Evolutionary conservation across 1,140 invertebrate genomes (phyloP).

Genomic region (Drosophila ercepeae): DNA sequence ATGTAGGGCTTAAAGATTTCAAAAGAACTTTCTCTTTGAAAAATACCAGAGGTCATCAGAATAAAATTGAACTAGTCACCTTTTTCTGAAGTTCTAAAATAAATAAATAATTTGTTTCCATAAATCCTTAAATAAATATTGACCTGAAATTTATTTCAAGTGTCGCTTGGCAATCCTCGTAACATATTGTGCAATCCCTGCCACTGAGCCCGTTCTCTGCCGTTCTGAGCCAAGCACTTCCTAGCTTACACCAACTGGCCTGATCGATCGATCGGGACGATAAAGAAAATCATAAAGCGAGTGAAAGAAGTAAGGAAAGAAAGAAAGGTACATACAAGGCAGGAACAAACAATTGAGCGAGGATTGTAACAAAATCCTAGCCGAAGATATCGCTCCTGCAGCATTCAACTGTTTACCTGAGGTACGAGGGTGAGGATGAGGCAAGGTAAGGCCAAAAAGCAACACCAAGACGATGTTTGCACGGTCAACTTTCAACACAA

Average conservation of each 20-base stretch:
- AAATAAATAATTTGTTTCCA: neutral
- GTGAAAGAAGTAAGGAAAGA: conserved; percentile 23
- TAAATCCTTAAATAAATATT: neutral
- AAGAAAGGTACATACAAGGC: conserved; percentile 43
- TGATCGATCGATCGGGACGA: conserved; percentile 62
- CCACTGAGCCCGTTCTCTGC: conserved; percentile 57
- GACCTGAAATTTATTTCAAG: conserved; percentile 1
- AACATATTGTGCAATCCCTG: conserved; percentile 43
- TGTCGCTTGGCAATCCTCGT: neutral
- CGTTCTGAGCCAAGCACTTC: conserved; percentile 55
- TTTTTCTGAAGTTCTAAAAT: neutral
- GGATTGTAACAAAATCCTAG: conserved; percentile 72
- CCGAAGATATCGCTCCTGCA: conserved; percentile 52
- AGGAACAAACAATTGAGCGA: conserved; percentile 77
- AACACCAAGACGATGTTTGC: conserved; percentile 62
- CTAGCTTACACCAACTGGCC: conserved; percentile 72
- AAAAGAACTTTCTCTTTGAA: too few relatives aligned
- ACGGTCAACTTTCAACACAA: conserved; percentile 75
- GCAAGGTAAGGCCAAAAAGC: neutral
- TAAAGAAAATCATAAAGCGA: conserved; percentile 48
- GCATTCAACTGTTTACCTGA: conserved; percentile 49
- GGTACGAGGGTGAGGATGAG: neutral
- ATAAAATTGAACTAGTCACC: neutral
- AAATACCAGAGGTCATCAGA: neutral
- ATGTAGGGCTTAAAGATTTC: too few relatives aligned